Evolutionary conservation across 2,888 invertebrate genomes (phyloP).

Genomic region (Sclerodermus sp.): DNA sequence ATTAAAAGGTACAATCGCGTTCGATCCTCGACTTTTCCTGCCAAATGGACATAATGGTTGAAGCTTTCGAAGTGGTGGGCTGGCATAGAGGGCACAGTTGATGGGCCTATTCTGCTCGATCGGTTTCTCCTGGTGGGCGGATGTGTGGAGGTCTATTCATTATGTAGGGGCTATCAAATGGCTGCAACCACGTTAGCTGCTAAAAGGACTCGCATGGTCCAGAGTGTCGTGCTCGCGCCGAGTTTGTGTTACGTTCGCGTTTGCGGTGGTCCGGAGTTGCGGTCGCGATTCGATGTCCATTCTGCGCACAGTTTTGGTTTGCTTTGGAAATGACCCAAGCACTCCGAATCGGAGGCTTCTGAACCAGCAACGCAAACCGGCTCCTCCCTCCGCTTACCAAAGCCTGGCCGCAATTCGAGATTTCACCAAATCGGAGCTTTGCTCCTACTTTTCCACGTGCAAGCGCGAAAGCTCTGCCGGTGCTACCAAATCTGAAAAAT

Average conservation of each 20-base stretch:
- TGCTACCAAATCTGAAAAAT: no score
- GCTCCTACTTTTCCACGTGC: no score
- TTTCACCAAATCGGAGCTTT: neutral
- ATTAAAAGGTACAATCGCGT: no score
- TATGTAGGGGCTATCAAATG: constrained; percentile 47
- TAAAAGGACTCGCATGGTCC: constrained; percentile 38
- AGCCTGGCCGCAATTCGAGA: constrained; percentile 2
- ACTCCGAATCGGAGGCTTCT: constrained; percentile 37
- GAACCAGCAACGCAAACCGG: constrained; percentile 46
- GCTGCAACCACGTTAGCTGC: constrained; percentile 43
- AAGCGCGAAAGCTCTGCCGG: no score
- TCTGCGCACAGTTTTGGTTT: constrained; percentile 51
- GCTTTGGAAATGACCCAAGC: constrained; percentile 54
- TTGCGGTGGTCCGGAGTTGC: constrained; percentile 43
- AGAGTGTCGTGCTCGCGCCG: constrained; percentile 19
- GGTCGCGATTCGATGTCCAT: constrained; percentile 52
- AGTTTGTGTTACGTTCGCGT: constrained; percentile 47
- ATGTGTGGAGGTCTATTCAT: constrained; percentile 36
- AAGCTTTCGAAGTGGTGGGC: no score
- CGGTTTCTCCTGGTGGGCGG: constrained; percentile 19
- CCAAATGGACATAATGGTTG: no score
- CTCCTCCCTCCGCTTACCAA: constrained; percentile 14
- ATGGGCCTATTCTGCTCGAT: constrained; percentile 9
- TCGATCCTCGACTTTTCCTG: no score
- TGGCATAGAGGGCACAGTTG: no score